Evolutionary conservation across 2,888 invertebrate genomes (phyloP).

Genomic region (Omphaloscelis lunosa): DNA sequence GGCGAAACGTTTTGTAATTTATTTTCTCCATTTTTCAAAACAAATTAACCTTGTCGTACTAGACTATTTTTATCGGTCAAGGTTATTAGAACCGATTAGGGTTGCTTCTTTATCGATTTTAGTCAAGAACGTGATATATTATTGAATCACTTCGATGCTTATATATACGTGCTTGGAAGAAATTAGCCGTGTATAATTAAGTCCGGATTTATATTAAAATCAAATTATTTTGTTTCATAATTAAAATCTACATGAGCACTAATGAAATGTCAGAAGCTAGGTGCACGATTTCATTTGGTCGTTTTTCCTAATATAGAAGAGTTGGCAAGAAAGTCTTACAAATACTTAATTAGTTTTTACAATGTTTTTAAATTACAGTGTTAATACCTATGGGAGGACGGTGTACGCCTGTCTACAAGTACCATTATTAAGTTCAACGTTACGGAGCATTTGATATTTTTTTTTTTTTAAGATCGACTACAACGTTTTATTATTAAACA

Average conservation of each 20-base stretch:
- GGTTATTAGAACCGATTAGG: constrained; percentile 28
- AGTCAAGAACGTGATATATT: constrained; percentile 30
- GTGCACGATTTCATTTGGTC: no score
- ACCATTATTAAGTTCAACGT: not conserved
- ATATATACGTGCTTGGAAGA: constrained; percentile 6
- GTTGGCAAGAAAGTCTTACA: no score
- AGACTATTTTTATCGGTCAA: constrained; percentile 49
- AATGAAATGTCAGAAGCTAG: no score
- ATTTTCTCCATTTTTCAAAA: constrained; percentile 18
- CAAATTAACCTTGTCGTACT: constrained; percentile 15
- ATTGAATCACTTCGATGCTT: constrained; percentile 31
- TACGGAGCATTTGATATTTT: not conserved
- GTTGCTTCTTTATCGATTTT: constrained; percentile 43
- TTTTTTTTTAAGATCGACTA: no score
- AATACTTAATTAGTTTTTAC: no score
- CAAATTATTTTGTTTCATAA: no score
- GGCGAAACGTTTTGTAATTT: not conserved
- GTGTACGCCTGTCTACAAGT: no score
- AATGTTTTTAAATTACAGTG: no score
- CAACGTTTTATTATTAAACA: no score
- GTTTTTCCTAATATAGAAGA: no score
- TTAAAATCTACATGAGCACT: no score
- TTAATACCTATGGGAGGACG: no score
- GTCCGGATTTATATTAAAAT: not conserved
- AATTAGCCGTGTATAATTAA: not conserved